Evolutionary conservation across 2,888 invertebrate genomes (phyloP).

Genomic region (Hirtodrosophila confusa): DNA sequence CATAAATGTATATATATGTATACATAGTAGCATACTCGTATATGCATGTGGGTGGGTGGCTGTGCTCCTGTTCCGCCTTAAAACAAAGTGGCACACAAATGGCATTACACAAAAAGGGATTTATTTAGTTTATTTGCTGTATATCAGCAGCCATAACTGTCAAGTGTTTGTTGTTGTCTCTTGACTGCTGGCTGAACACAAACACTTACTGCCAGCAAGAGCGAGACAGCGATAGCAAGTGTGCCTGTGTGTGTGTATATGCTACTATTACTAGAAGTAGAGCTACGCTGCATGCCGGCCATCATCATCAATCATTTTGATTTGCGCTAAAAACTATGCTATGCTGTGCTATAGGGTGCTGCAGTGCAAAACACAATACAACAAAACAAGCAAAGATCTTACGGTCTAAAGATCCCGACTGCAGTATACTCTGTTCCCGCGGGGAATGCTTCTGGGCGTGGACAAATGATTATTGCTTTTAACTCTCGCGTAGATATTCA

Average conservation of each 20-base stretch:
- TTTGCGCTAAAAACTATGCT: constrained; percentile 77
- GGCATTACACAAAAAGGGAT: constrained; percentile 70
- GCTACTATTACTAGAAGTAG: constrained; percentile 19
- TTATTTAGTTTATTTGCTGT: constrained; percentile 78
- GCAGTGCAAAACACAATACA: constrained; percentile 36
- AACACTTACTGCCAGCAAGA: constrained; percentile 3
- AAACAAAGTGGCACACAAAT: constrained; percentile 64
- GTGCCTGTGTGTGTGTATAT: constrained; percentile 28
- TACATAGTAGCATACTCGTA: background rate
- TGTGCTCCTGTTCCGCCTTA: constrained; percentile 10
- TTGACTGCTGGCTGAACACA: constrained; percentile 23
- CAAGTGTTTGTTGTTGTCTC: constrained; percentile 57
- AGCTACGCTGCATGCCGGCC: constrained; percentile 57
- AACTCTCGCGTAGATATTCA: too few relatives aligned
- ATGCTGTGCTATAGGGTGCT: constrained; percentile 41
- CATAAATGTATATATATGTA: constrained; percentile 4
- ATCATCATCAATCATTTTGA: constrained; percentile 79
- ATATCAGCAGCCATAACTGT: constrained; percentile 78
- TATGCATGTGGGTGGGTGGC: background rate
- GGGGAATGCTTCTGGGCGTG: too few relatives aligned
- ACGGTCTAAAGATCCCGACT: too few relatives aligned
- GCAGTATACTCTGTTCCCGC: too few relatives aligned
- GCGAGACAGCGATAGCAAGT: background rate
- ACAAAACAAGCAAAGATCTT: constrained; percentile 13
- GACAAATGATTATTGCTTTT: too few relatives aligned